phyloP scores from a whole-genome alignment of 1,140 invertebrate genomes.

The Rhagoletis pomonella region DNA sequence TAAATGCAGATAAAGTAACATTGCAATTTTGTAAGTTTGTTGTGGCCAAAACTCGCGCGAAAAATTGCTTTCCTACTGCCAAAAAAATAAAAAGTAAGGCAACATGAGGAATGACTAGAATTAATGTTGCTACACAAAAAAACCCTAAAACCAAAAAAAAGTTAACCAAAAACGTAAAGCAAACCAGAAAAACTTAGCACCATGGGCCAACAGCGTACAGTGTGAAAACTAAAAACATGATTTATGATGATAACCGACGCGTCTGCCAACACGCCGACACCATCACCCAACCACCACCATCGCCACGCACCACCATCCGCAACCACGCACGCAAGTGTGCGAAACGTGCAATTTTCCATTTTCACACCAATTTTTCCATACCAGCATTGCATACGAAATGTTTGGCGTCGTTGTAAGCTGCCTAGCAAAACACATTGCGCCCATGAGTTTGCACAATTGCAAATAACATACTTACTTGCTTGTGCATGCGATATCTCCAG shows the following conservation, averaged over 20 bases:
- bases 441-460: background rate
- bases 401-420: background rate
- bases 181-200: background rate
- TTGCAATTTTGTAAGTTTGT: conserved; percentile 21
- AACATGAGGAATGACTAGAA: conserved; percentile 40
- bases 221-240: conserved; percentile 46
- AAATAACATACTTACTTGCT: background rate
- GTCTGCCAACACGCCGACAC: background rate
- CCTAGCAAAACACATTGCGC: background rate
- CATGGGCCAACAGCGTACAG: background rate
- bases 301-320: background rate
- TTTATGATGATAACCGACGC: conserved; percentile 42
- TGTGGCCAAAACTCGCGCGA: conserved; percentile 32
- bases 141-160: background rate
- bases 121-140: conserved; percentile 8
- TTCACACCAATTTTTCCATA: conserved; percentile 36
- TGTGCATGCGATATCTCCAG: too few relatives aligned
- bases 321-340: background rate
- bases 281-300: background rate
- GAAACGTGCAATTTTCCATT: conserved; percentile 45
- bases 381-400: background rate
- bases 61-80: background rate
- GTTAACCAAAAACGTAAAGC: background rate
- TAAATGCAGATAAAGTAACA: background rate
- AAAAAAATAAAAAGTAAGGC: background rate